Evolutionary conservation across 1,140 invertebrate genomes (phyloP), one percentile per base, ranked within the genome.

Genomic region (Cyclargus thomasi): DNA sequence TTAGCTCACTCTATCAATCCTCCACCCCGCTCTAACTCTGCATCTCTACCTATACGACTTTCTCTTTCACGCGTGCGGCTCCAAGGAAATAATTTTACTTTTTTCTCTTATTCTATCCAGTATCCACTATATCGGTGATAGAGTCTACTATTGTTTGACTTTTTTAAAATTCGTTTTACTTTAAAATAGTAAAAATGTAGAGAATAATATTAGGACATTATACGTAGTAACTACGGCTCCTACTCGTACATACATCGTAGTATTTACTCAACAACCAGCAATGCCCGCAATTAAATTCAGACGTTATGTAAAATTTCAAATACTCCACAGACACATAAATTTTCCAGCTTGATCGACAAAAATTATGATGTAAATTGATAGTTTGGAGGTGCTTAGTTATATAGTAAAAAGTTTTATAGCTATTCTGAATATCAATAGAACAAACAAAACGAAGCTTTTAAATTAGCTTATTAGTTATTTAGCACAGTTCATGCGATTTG

Each of bases 21-120:
- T 59, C 83, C 81, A 76, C 89, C 85, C 78, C 77, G 75, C 78
- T 91, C 85, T 79, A 80, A 81, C 88, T 73, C 20, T 71, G 74
- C 35, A 39, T 22, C 47, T 22, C 18, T 72, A 68, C 59, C 21
- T 17, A 69, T 81, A 69, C 22, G 6, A 62, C 74, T 65, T 14
- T 82, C 81, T 76, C 78, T 53, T 64, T 87, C 77, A 53, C 78
- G 79, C 85, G 55, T 65, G 68, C 71, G 70, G 76, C 70, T 70
- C 84, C 81, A 88, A 81, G 88, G 82, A 90, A 91, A 90, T 91
- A 90, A 91, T 92, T 91, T 91, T 90, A 88, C 83, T 91, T 85
- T 91, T 87, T 91, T 82, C 81, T 72, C 81, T 75, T 75, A 83
- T 83, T 71, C 80, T 85, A 86, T 84, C 72, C 23, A 64, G 18